phyloP scores from a whole-genome alignment of 1,140 invertebrate species.

The Pseudomyrmex dendroicus region DNA sequence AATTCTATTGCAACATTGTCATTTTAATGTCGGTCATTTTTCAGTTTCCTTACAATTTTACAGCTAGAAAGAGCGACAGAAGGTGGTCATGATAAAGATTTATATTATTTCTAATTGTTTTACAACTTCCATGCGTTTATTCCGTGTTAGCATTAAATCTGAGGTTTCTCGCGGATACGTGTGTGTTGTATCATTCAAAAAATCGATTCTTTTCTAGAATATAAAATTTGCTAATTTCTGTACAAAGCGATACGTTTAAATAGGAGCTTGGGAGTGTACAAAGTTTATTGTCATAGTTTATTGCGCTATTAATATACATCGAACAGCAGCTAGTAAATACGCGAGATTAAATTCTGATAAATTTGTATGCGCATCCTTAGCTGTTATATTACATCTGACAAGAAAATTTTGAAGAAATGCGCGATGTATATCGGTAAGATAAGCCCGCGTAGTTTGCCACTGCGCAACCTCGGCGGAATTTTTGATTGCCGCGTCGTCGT shows the following conservation, averaged over 20 bases:
- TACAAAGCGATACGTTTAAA: not conserved
- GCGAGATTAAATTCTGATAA: slow-evolving; percentile 21
- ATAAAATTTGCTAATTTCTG: not conserved
- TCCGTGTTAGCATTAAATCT: slow-evolving; percentile 1
- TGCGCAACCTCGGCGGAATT: slow-evolving; percentile 65
- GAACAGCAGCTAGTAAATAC: slow-evolving; percentile 21
- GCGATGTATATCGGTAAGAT: slow-evolving; percentile 24
- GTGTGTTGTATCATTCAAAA: not conserved
- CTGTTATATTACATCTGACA: slow-evolving; percentile 45
- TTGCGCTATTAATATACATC: slow-evolving; percentile 9
- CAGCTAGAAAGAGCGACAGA: not conserved
- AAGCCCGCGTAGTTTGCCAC: not conserved
- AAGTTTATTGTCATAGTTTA: not conserved
- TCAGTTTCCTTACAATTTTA: slow-evolving; percentile 14
- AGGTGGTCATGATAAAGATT: not conserved
- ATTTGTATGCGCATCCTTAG: slow-evolving; percentile 5
- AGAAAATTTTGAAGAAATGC: slow-evolving; percentile 48
- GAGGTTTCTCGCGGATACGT: not conserved
- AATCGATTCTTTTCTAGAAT: not conserved
- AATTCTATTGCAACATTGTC: slow-evolving; percentile 9
- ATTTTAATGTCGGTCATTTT: not conserved
- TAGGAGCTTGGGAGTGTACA: not conserved
- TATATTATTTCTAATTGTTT: not conserved
- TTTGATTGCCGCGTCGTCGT: slow-evolving; percentile 56
- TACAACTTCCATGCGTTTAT: not conserved